Evolutionary conservation across 2,113 vertebrate species (phyloP).

Genomic region (Microcebus murinus): DNA sequence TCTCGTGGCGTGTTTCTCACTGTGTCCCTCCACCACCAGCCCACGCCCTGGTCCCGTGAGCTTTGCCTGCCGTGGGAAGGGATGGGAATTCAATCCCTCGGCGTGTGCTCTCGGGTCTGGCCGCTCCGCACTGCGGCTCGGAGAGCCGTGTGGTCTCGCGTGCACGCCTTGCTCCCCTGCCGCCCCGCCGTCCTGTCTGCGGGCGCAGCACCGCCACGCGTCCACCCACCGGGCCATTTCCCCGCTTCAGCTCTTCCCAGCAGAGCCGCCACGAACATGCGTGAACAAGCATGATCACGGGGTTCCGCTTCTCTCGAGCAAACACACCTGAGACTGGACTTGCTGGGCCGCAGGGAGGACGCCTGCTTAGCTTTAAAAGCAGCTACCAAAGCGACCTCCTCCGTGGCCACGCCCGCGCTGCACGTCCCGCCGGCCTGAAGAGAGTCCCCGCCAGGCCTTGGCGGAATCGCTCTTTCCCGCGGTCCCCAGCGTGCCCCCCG

Average conservation of each 20-base stretch:
- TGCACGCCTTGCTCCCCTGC: rapidly evolving
- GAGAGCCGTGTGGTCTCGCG: rapidly evolving
- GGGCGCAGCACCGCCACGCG: rapidly evolving
- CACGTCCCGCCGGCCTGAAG: rapidly evolving
- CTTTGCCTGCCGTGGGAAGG: neutral
- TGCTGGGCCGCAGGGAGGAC: neutral
- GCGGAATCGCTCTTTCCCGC: rapidly evolving
- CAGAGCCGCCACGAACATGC: neutral
- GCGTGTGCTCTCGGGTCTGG: neutral
- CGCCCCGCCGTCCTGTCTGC: rapidly evolving
- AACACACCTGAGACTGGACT: neutral
- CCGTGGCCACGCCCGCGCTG: neutral
- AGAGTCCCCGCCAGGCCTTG: too few relatives aligned
- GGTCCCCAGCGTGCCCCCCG: rapidly evolving
- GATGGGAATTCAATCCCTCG: rapidly evolving
- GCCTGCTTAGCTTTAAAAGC: neutral
- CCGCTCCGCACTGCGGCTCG: rapidly evolving
- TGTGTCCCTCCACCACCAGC: neutral
- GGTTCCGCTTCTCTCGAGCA: neutral
- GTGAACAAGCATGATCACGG: rapidly evolving
- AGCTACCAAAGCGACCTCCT: neutral
- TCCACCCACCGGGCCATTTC: neutral
- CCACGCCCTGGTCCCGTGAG: neutral
- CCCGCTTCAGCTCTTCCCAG: rapidly evolving
- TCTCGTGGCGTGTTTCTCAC: too few relatives aligned